A percentile compares a stretch with the other conserved stretches of the same genome.
These are phyloP conservation scores for Oceanodroma tethys DNA, from an alignment of 2,113 vertebrate species.

Conservation along the genomic window DNA sequence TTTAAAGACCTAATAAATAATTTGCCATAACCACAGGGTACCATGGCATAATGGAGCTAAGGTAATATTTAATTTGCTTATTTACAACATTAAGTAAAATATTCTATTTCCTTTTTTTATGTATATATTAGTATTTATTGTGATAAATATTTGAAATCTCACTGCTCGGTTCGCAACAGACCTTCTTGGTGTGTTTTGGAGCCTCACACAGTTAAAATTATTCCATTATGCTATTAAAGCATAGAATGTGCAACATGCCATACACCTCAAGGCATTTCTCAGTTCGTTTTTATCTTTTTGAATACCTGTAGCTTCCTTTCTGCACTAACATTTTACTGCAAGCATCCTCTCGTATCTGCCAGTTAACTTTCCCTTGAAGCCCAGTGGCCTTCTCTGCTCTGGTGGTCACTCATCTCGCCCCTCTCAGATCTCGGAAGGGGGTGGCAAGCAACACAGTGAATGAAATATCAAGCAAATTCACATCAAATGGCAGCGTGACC, in stretches of 20 bases:
- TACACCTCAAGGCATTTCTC: conserved; percentile 62
- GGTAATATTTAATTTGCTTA: conserved; percentile 29
- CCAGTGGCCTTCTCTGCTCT: conserved; percentile 54
- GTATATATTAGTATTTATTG: neutral
- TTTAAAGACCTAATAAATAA: conserved; percentile 51
- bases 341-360: conserved; percentile 55
- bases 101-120: neutral
- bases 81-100: neutral
- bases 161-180: neutral
- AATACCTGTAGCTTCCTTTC: conserved; percentile 67
- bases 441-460: conserved; percentile 35
- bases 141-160: neutral
- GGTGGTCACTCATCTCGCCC: conserved; percentile 44
- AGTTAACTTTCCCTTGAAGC: conserved; percentile 66
- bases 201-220: conserved; percentile 38
- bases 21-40: conserved; percentile 40
- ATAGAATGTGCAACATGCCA: conserved; percentile 28
- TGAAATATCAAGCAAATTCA: conserved; percentile 62
- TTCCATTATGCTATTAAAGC: conserved; percentile 59
- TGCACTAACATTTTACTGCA: conserved; percentile 60
- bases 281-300: conserved; percentile 59
- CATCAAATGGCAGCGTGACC: conserved; percentile 27
- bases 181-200: conserved; percentile 8
- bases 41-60: neutral
- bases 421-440: conserved; percentile 56